Evolutionary conservation across 2,888 invertebrate genomes (phyloP), one percentile per base, ranked within the genome.

Genomic region (Tenthredo amoena): DNA sequence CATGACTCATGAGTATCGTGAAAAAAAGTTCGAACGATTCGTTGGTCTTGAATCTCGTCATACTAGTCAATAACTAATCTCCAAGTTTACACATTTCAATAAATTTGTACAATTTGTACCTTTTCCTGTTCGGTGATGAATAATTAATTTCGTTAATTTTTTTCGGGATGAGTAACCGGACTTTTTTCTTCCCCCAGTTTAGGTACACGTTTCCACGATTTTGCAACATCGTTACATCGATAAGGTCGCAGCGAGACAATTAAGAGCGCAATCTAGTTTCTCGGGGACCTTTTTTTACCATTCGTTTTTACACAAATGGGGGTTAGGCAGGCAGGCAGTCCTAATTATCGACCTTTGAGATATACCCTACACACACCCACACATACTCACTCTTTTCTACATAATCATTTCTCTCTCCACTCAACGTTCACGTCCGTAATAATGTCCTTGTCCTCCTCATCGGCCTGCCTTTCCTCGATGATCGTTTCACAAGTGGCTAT

Each of bases 401-500:
- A 40, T 40, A 4, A 21, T 76, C 21, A 47, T 76, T 76, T 76
- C 43, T 76, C 47, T 47, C n/a, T 9, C 34, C 37, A 34, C 71
- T 37, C 34, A 37, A n/a, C 18, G 9, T 26, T 76, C 40, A 21
- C 26, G 26, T 37, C 26, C 12, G 26, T 26, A 21, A 5, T 21
- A 76, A 76, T 26, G 74, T 43, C 47, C 74, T 76, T 10, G 76
- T 76, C 47, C 47, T 21, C 71, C 31, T 71, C 34, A 31, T 62
- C 37, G 71, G 15, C n/a, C 34, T 71, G 34, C 12, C 34, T 71
- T 37, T 71, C 1, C 71, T 71, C 71, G 18, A 71, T 71, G 18
- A 71, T 71, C 71, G 71, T 71, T 71, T 71, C 71, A 37, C 71
- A 37, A 76, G 76, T 47, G 76, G 43, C 76, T 34, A 26, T 37